phyloP scores from a whole-genome alignment of 2,888 invertebrate species.

The Mythimna albipuncta region DNA sequence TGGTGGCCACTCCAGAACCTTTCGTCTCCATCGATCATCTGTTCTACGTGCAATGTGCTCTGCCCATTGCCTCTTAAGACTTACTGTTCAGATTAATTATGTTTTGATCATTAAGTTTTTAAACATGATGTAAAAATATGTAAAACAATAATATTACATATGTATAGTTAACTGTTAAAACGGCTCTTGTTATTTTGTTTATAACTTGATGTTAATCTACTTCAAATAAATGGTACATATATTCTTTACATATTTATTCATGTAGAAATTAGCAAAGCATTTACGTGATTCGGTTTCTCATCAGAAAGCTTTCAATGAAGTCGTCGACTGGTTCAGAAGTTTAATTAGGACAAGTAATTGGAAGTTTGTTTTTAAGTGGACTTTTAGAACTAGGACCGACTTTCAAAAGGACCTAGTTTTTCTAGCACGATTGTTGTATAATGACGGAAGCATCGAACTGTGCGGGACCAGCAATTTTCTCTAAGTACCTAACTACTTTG shows the following conservation, averaged over 20 bases:
- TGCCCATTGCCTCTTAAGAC: no score
- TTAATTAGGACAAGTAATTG: conserved; percentile 55
- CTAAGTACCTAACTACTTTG: conserved; percentile 25
- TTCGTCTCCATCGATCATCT: no score
- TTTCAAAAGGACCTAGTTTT: conserved; percentile 51
- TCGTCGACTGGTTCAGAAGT: conserved; percentile 42
- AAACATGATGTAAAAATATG: no score
- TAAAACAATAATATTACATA: no score
- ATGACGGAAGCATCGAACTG: conserved; percentile 17
- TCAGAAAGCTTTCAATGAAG: conserved; percentile 43
- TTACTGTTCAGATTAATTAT: no score
- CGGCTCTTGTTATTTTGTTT: not conserved
- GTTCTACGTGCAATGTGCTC: no score
- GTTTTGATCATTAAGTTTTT: no score
- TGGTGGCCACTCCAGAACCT: no score
- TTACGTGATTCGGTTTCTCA: conserved; percentile 28
- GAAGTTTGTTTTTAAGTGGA: conserved; percentile 58
- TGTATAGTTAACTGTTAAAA: no score
- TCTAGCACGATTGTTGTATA: conserved; percentile 26
- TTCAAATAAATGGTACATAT: not conserved
- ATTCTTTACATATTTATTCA: conserved; percentile 19
- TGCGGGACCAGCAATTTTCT: conserved; percentile 21
- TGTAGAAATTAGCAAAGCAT: conserved; percentile 30
- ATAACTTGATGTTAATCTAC: not conserved
- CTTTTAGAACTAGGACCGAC: conserved; percentile 42